Percentiles rank a stretch among this genome's conserved stretches.
phyloP scores from a whole-genome alignment of 1,140 invertebrate species.

The Agrypnia vestita region DNA sequence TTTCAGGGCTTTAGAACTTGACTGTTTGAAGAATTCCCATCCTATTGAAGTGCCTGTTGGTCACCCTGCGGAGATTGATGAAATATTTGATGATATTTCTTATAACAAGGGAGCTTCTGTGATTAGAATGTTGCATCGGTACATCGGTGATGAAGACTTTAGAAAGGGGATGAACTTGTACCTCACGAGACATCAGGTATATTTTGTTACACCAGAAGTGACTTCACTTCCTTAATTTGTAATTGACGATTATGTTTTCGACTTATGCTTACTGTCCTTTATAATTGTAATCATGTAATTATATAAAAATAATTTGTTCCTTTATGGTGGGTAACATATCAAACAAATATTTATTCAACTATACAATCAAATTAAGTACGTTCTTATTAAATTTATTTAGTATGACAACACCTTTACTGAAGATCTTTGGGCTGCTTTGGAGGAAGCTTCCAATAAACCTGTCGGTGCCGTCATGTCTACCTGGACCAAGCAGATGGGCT shows the following conservation, averaged over 20 bases:
- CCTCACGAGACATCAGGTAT: conserved; percentile 85
- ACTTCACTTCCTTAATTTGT: too few relatives aligned
- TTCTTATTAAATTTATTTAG: conserved; percentile 51
- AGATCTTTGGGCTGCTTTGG: conserved; percentile 94
- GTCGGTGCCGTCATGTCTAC: conserved; percentile 93
- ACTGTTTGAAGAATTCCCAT: conserved; percentile 92
- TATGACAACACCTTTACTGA: conserved; percentile 95
- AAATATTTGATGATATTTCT: conserved; percentile 97
- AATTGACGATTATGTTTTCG: too few relatives aligned
- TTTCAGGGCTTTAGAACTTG: conserved; percentile 85
- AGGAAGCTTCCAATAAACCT: conserved; percentile 92
- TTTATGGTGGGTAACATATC: too few relatives aligned
- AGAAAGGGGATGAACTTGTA: conserved; percentile 96
- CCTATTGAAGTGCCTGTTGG: conserved; percentile 93
- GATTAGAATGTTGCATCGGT: conserved; percentile 97
- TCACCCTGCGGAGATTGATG: conserved; percentile 93
- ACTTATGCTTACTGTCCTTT: too few relatives aligned
- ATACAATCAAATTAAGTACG: too few relatives aligned
- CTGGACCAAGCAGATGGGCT: conserved; percentile 96
- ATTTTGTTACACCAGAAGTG: neutral
- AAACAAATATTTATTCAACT: too few relatives aligned
- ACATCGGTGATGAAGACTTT: conserved; percentile 95
- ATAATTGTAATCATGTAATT: too few relatives aligned
- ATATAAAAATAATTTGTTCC: too few relatives aligned
- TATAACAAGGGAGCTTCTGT: conserved; percentile 95